phyloP scores from a whole-genome alignment of 2,888 invertebrate genomes.

The Calameuta pallipes region DNA sequence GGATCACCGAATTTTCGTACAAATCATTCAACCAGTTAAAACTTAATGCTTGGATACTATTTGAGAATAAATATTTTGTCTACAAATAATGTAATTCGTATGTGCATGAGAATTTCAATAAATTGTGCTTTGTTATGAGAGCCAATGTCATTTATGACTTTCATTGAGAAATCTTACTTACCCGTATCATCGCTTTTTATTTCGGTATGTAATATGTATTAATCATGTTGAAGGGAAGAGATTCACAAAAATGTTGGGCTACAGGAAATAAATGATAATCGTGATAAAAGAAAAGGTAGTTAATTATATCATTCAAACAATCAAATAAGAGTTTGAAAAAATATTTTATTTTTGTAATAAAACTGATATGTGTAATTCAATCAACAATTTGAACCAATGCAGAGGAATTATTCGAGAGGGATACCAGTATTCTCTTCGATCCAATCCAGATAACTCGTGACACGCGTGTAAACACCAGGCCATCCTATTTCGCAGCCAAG shows the following conservation, averaged over 20 bases:
- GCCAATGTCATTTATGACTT: background rate
- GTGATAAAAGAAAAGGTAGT: background rate
- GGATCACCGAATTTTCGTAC: constrained; percentile 9
- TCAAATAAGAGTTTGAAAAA: background rate
- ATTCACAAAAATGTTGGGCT: background rate
- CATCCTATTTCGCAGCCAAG: constrained; percentile 47
- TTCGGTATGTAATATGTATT: background rate
- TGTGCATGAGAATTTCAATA: background rate
- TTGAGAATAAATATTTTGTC: background rate
- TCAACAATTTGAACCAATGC: background rate
- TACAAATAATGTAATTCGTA: background rate
- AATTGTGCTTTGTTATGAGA: background rate
- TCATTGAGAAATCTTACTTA: background rate
- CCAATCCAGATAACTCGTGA: constrained; percentile 43
- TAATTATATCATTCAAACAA: background rate
- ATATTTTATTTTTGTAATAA: background rate
- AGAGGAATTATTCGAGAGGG: background rate
- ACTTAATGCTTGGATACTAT: background rate
- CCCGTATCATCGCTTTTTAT: background rate
- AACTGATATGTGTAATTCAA: background rate
- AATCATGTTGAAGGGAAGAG: background rate
- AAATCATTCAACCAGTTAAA: constrained; percentile 8
- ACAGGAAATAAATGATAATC: background rate
- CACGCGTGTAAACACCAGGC: constrained; percentile 50
- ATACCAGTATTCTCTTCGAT: constrained; percentile 31